Base-by-base conservation (phyloP, 2,113 vertebrate genomes). In the Pelvicachromis taeniatus region DNA sequence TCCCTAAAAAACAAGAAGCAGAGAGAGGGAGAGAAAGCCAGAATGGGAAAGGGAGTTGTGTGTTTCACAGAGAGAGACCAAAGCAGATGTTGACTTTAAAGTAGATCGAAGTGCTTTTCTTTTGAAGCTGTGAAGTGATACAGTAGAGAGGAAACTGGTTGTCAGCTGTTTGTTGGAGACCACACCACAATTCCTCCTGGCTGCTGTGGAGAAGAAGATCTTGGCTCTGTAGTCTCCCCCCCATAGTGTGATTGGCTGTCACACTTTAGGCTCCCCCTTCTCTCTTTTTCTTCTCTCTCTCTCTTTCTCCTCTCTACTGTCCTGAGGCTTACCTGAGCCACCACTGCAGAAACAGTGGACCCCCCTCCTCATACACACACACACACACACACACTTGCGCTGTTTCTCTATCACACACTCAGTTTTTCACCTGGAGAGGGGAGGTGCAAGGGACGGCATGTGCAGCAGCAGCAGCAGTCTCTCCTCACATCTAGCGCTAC, bases 241-340 rank as follows among this genome's bases (percentile, higher is more conserved):
- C 61, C 61, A n/a, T n/a, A 65, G 33, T 11, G 85, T 91, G 92
- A 95, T 94, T 94, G 94, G 92, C 88, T 92, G 81, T 89, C 86
- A 94, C 91, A 93, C 90, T 95, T 93, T 95, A 87, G 89, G 84
- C 90, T 91, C 88, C 88, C 93, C 88, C 87, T 88, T 84, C 82
- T 88, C 81, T 73, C 45, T 42, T 82, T 87, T 50, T 56, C 86
- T 83, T 80, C 53, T 90, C 78, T 83, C 88, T 7, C 87, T 83
- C 38, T 80, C 56, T 56, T 77, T 80, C 84, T 91, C 89, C 82
- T 86, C 61, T 87, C 89, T 80, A 85, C 86, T 92, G 94, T 94
- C 95, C 92, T 95, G 88, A 91, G 89, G 90, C 94, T 95, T 94
- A 96, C 95, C 95, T 96, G 96, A 95, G 94, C 91, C 91, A 90